Evolutionary conservation across 2,797 vertebrate species (phyloP).

Genomic region (Enteromius treurensis): DNA sequence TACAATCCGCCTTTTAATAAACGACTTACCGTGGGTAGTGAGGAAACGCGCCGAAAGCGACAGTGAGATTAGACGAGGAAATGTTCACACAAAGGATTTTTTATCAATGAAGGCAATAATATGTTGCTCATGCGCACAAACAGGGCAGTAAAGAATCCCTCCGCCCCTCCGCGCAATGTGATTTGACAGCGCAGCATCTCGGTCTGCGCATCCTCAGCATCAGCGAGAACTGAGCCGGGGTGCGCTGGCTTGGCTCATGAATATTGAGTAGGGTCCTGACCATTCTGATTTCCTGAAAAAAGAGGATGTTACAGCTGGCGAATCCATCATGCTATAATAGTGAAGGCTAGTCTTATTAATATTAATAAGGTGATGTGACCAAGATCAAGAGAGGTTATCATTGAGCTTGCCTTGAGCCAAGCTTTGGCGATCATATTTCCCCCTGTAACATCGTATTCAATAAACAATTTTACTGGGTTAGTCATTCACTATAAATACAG

Average conservation of each 20-base stretch:
- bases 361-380: not conserved
- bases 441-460: too few species aligned
- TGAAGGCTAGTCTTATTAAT: not conserved
- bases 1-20: not conserved
- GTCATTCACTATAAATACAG: not conserved
- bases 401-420: not conserved
- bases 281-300: not conserved
- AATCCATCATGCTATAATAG: not conserved
- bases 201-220: constrained; percentile 41
- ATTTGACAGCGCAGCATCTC: constrained; percentile 20
- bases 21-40: constrained; percentile 24
- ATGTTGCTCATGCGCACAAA: constrained; percentile 52
- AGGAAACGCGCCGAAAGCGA: not conserved
- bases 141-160: not conserved
- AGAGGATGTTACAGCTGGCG: not conserved
- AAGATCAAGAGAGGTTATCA: not conserved
- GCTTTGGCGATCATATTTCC: not conserved
- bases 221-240: not conserved
- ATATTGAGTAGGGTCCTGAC: not conserved
- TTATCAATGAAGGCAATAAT: constrained; percentile 18
- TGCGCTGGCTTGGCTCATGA: not conserved
- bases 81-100: constrained; percentile 11
- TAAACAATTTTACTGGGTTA: not conserved
- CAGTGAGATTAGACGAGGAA: constrained; percentile 4
- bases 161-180: constrained; percentile 36